Conservation (phyloP, 2,113 vertebrate species). For the Rhea pennata region DNA sequence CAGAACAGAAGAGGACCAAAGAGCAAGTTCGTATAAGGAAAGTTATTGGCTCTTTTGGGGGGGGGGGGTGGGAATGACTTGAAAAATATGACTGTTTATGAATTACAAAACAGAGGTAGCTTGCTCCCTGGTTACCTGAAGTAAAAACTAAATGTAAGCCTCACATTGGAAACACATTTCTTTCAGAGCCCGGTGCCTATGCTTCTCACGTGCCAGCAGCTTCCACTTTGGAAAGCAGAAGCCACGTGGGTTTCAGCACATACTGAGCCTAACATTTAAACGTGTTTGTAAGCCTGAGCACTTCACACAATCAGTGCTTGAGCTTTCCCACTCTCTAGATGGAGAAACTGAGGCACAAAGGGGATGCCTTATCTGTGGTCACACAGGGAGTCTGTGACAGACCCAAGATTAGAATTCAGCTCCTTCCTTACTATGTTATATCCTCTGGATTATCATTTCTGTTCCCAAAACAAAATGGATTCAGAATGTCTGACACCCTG, state of each 20-base stretch:
- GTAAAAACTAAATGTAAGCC: not conserved
- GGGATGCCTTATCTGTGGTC: not conserved
- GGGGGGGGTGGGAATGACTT: too few species aligned
- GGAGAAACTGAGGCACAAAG: not conserved
- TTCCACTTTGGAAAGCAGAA: not conserved
- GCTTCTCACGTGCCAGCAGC: not conserved
- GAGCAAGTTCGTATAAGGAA: not conserved
- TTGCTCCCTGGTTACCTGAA: not conserved
- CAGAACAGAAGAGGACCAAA: not conserved
- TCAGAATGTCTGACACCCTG: not conserved
- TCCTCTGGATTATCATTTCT: not conserved
- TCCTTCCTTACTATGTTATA: not conserved
- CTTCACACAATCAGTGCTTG: not conserved
- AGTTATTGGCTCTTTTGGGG: not conserved
- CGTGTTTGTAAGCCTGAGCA: not conserved
- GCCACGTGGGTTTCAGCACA: not conserved
- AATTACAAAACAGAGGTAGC: not conserved
- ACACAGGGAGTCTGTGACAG: rapidly evolving
- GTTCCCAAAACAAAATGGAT: not conserved
- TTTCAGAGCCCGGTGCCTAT: not conserved
- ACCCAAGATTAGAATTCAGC: not conserved
- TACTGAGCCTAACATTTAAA: not conserved
- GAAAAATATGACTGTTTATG: not conserved
- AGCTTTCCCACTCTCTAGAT: not conserved
- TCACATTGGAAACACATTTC: not conserved